Evolutionary conservation across 1,140 invertebrate genomes (phyloP), one percentile per base, ranked within the genome.

Genomic region (Trichoplusia ni): DNA sequence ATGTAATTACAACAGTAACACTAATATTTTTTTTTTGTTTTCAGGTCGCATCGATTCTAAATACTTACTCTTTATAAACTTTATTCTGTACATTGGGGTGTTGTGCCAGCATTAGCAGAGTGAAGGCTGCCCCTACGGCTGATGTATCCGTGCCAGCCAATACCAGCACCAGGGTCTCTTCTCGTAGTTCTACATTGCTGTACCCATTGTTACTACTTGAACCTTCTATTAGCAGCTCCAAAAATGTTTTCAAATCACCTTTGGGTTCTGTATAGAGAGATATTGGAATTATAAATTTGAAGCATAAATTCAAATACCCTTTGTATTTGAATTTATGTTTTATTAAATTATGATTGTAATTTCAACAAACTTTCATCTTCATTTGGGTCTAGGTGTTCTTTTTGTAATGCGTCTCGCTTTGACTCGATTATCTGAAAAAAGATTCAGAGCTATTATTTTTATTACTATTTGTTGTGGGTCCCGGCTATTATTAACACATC

Each of bases 61-160:
- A 6, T 1, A 69, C 74, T 73, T 37, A 77, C 74, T 77, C 74
- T 19, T 71, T 9, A 21, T 71, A 73, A 37, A 77, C 61, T 33
- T 71, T 71, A 5, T 77, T 51, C 35, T 77, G 74, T 3, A 77
- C 58, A 9, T 69, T 44, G 13, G 54, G 68, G 35, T 77, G 46
- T 49, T 65, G 69, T 2, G 56, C 25, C 33, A 77, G 21, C 44
- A 77, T 53, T 2, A 69, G 9, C 2, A 60, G 13, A 0, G 64
- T 67, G 25, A 63, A 64, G 0, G 44, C 62, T 0, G 63, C 23
- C 11, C 68, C 69, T 0, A 69, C 40, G 0, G 74, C 74, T 0
- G 74, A 69, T 0, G 74, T 77, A 4, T 77, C 74, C 9, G 65
- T 71, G 13, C 65, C 71, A 35, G 67, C 74, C 14, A 71, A n/a